Percentiles rank a stretch among this genome's conserved stretches.
phyloP scores from a whole-genome alignment of 2,888 invertebrate species.

The Caenorhabditis auriculariae region DNA sequence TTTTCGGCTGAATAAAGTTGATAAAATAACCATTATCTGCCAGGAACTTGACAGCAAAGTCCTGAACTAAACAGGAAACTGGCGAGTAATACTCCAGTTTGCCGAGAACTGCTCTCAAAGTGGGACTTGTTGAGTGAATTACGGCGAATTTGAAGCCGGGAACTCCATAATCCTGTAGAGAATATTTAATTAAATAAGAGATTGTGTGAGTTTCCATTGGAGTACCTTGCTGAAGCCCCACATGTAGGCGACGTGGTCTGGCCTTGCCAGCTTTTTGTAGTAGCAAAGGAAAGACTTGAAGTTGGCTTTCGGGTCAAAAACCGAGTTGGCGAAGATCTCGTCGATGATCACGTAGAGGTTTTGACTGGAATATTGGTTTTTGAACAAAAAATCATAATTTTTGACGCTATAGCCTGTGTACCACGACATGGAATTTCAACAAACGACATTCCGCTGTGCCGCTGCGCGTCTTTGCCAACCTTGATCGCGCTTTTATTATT shows the following conservation, averaged over 20 bases:
- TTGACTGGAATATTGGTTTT: slow-evolving; percentile 35
- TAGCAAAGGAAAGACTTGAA: slow-evolving; percentile 41
- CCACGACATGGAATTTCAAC: too few species aligned
- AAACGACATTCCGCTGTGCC: too few species aligned
- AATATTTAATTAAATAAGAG: neutral
- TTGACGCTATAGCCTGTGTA: neutral
- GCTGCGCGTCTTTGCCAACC: too few species aligned
- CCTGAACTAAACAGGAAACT: slow-evolving; percentile 47
- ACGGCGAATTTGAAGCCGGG: slow-evolving; percentile 47
- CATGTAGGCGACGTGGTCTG: slow-evolving; percentile 41
- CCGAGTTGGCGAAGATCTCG: slow-evolving; percentile 48
- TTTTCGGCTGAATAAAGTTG: too few species aligned
- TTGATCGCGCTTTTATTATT: too few species aligned
- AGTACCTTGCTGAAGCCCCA: slow-evolving; percentile 62
- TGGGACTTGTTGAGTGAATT: slow-evolving; percentile 33
- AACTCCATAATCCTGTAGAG: slow-evolving; percentile 42
- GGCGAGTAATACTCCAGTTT: slow-evolving; percentile 45
- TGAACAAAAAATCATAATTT: neutral
- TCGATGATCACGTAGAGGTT: slow-evolving; percentile 44
- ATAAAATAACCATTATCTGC: slow-evolving; percentile 33
- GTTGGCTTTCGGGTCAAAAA: slow-evolving; percentile 18
- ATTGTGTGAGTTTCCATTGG: neutral
- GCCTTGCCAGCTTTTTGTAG: slow-evolving; percentile 26
- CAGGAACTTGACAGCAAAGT: slow-evolving; percentile 34
- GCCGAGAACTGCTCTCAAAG: slow-evolving; percentile 27